A percentile compares a stretch with the other conserved stretches of the same genome.
phyloP scores from a whole-genome alignment of 2,888 invertebrate species.

The Troglohyphantes excavatus region DNA sequence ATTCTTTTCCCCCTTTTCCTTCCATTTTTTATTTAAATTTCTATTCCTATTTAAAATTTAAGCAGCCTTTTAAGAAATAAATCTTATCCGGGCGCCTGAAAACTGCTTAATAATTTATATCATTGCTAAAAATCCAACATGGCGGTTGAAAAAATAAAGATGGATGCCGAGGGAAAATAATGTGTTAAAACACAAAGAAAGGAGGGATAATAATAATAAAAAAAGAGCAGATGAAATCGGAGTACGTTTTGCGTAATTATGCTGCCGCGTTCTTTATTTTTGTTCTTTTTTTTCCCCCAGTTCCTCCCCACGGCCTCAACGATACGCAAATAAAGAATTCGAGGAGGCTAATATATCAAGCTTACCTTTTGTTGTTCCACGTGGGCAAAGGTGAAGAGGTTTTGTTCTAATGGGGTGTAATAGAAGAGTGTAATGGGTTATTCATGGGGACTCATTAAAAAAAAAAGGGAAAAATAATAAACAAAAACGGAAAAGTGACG shows the following conservation, averaged over 20 bases:
- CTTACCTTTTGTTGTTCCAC: conserved; percentile 52
- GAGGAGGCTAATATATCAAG: conserved; percentile 61
- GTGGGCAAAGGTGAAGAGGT: conserved; percentile 48
- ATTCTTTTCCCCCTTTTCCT: neutral
- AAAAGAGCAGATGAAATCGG: conserved; percentile 14
- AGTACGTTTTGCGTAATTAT: conserved; percentile 56
- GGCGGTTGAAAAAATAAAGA: neutral
- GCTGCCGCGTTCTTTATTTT: conserved; percentile 29
- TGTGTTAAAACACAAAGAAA: conserved; percentile 4
- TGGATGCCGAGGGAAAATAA: neutral
- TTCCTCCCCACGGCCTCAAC: neutral
- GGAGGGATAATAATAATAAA: conserved; percentile 6
- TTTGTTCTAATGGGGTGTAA: conserved; percentile 52
- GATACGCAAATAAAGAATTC: conserved; percentile 64
- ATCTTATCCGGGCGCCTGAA: conserved; percentile 43
- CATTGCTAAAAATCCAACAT: neutral
- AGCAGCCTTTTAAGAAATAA: conserved; percentile 65
- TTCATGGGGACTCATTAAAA: conserved; percentile 38
- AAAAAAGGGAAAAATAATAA: neutral
- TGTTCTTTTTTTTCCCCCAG: conserved; percentile 26
- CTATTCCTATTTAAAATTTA: conserved; percentile 66
- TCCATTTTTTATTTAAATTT: conserved; percentile 11
- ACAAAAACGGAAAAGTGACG: neutral
- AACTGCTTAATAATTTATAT: conserved; percentile 71
- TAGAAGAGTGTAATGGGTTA: conserved; percentile 60